Evolutionary conservation across 2,113 vertebrate species (phyloP), one percentile per base, ranked within the genome.

Genomic region (Ameiurus melas): DNA sequence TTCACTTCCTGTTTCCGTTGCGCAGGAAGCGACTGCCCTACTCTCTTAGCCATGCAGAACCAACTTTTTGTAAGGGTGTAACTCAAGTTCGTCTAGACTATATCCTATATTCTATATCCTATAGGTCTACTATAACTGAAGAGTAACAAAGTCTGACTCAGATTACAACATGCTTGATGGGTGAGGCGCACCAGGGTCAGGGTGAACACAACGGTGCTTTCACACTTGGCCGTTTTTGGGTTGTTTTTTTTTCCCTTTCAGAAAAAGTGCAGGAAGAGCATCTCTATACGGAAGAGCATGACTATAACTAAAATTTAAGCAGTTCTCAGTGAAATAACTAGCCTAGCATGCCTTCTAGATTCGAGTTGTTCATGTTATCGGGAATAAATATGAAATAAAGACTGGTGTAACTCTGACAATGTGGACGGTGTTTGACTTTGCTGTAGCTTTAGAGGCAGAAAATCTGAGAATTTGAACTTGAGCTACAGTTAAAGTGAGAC

Each of bases 1-100:
- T 25, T 62, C 19, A 75, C 83, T 89, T 91, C 88, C 88, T 85
- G 66, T 89, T 90, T 84, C 85, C 43, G 60, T 39, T n/a, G 58
- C 2, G 47, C 14, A 79, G n/a, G 16, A 33, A 27, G 20, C 53
- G 12, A 58, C 36, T 43, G 25, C 80, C 55, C 19, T 53, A 85
- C 85, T 86, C 64, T 80, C 43, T 60, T n/a, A 88, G 33, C 83
- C 88, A 77, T 82, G 90, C 57, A 64, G 19, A 88, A 84, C 87
- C 36, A 33, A 4, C 39, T 66, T 75, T 81, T 77, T 33, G 71
- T 14, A 62, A 73, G 36, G 75, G 16, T 85, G 82, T 82, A 57
- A 75, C 77, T 30, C 7, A 51, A 33, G 16, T 66, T 25, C 17
- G 75, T 79, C 75, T 47, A 80, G 75, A 66, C 85, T 25, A 5